These are phyloP conservation scores for Callyntrura guangdongensis DNA, from an alignment of 2,888 invertebrate genomes.

Conservation along the genomic window DNA sequence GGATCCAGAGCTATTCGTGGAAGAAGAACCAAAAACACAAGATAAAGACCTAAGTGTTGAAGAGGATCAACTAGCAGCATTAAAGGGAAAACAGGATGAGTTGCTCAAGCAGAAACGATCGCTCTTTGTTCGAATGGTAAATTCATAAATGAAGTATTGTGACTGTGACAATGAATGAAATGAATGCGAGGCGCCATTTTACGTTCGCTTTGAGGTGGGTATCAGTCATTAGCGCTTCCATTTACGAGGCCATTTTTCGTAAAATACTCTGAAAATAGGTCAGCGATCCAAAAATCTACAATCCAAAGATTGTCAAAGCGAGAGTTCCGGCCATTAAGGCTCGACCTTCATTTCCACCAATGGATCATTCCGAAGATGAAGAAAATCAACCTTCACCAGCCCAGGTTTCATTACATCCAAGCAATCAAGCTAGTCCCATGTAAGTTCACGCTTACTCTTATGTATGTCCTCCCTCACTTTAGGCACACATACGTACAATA, in stretches of 20 bases:
- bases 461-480: slow-evolving; percentile 29
- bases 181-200: not conserved
- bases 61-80: slow-evolving; percentile 71
- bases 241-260: not conserved
- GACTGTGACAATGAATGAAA: not conserved
- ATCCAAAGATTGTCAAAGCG: slow-evolving; percentile 91
- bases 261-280: slow-evolving; percentile 79
- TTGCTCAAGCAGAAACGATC: slow-evolving; percentile 96
- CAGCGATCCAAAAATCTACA: slow-evolving; percentile 98
- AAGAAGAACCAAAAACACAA: slow-evolving; percentile 82
- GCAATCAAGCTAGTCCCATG: slow-evolving; percentile 71
- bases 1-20: slow-evolving; percentile 57
- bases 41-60: slow-evolving; percentile 85
- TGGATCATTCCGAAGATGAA: slow-evolving; percentile 68
- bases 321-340: slow-evolving; percentile 78
- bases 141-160: not conserved
- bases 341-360: slow-evolving; percentile 79
- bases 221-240: not conserved
- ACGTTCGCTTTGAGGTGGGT: not conserved
- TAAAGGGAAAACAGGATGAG: slow-evolving; percentile 88
- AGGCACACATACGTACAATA: not conserved
- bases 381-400: slow-evolving; percentile 18
- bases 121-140: slow-evolving; percentile 98
- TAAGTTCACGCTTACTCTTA: slow-evolving; percentile 55
- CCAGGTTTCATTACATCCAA: slow-evolving; percentile 24